These are phyloP conservation scores for Luscinia megarhynchos DNA, from an alignment of 2,797 vertebrate genomes.

Conservation along the genomic window DNA sequence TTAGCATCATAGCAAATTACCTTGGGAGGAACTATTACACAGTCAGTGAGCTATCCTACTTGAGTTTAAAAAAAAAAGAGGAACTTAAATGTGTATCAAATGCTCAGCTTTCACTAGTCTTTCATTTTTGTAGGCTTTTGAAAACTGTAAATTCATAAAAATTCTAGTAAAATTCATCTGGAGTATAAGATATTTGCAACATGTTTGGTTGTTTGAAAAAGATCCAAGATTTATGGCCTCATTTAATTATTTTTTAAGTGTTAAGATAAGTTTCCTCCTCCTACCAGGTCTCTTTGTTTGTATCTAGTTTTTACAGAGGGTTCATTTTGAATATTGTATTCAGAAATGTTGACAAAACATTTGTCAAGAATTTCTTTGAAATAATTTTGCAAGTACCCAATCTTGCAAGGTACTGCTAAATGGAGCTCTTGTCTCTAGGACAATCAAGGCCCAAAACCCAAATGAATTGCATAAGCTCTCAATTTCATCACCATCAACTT, in stretches of 20 bases:
- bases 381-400: neutral
- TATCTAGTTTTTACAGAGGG: neutral
- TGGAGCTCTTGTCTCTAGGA: neutral
- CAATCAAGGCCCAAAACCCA: neutral
- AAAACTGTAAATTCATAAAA: neutral
- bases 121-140: neutral
- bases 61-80: neutral
- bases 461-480: neutral
- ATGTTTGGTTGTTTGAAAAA: neutral
- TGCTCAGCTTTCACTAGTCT: neutral
- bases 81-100: neutral
- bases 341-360: conserved; percentile 39
- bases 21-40: conserved; percentile 15
- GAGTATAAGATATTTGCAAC: neutral
- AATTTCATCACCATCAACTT: neutral
- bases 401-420: neutral
- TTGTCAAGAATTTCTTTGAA: conserved; percentile 37
- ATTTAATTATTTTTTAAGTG: neutral
- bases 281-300: neutral
- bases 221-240: neutral
- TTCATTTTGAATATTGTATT: neutral
- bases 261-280: neutral
- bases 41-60: neutral
- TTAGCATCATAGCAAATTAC: conserved; percentile 55
- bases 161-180: neutral